These are phyloP conservation scores for Nemopilema nomurai DNA, from an alignment of 30 jellyfish, hydroid and myxozoan species.

Conservation along the genomic window DNA sequence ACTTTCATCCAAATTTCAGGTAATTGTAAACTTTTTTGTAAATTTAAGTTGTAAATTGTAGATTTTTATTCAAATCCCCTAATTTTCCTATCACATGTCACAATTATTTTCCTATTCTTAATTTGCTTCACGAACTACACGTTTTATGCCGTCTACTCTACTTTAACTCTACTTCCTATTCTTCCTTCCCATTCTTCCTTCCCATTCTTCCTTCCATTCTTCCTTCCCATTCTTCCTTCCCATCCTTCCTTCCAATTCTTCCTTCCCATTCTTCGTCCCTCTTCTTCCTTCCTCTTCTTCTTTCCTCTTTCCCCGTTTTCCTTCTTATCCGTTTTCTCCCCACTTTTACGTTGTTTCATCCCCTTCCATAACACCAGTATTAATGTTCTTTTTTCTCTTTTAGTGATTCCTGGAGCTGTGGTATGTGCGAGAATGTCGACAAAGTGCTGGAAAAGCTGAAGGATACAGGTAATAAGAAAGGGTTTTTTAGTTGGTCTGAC, in stretches of 20 bases:
- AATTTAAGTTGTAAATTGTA: no score
- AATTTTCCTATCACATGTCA: no score
- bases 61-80: no score
- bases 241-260: not conserved
- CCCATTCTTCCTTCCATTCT: not conserved
- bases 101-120: no score
- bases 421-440: conserved; percentile 71
- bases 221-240: not conserved
- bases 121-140: no score
- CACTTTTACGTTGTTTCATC: not conserved
- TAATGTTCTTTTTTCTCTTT: not conserved
- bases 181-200: not conserved
- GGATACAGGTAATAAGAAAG: conserved; percentile 51
- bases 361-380: not conserved
- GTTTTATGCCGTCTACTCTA: no score
- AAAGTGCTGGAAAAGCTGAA: conserved; percentile 14
- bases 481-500: no score
- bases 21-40: no score
- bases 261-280: not conserved
- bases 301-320: not conserved
- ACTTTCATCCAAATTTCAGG: no score
- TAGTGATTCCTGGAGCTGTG: conserved; percentile 98
- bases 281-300: not conserved
- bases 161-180: no score
- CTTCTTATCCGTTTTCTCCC: not conserved